Base-by-base conservation (phyloP, 1,140 invertebrate species). In the Trichoplusia ni region DNA sequence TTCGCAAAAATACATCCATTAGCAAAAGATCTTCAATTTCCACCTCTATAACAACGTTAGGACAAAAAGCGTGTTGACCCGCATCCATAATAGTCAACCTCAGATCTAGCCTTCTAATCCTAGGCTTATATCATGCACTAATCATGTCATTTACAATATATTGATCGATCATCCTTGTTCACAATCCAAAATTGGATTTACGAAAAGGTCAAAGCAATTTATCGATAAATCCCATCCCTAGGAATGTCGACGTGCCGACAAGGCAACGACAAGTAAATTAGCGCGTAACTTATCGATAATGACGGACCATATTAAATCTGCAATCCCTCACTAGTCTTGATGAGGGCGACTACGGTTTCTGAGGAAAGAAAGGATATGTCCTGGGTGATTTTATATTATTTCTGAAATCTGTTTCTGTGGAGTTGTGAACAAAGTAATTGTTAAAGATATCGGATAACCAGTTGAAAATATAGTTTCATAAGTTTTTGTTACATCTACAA, bases 261-360 rank as follows among this genome's bases (percentile, higher is more conserved):
- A 38, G 16, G 13, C 58, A 27, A 27, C 62, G 59, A 64, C 71
- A 67, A 71, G 64, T 59, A 81, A 83, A 83, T 83, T 77, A 78
- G 75, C 73, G 79, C 79, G 73, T 83, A 71, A 76, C 77, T 73
- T 68, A 81, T 83, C 75, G 68, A 71, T 79, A 81, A 83, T 79
- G 74, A 79, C 69, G 69, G 70, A 58, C 54, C 54, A 44, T 66
- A 78, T 83, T 78, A 80, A 80, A 83, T 77, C 54, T 60, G 51
- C 59, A 33, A 60, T 67, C 69, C 59, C 58, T 68, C 65, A 64
- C 64, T 64, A 51, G 49, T 42, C 5, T 7, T 31, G 7, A 9
- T 1, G 18, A 49, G 25, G 25, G 25, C 9, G 8, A 5, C 46
- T 11, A 31, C 18, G 46, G n/a, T 31, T 31, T 49, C 3, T 23